Evolutionary conservation across 2,797 vertebrate species (phyloP).

Genomic region (Myotis planiceps): DNA sequence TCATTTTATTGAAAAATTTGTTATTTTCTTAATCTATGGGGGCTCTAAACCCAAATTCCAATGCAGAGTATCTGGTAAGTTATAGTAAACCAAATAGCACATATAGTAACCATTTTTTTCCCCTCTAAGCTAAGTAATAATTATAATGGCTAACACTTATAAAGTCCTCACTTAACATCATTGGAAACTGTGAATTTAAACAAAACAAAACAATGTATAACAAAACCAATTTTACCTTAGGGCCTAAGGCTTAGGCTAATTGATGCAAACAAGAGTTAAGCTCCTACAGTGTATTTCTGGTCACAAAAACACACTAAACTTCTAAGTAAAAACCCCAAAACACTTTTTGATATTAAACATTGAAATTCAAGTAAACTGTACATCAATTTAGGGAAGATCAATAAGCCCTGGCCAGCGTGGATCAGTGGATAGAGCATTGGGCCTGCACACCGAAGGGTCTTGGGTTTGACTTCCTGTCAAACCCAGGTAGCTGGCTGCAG

Average conservation of each 20-base stretch:
- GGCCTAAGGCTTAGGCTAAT: not conserved
- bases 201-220: not conserved
- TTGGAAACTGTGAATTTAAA: not conserved
- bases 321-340: not conserved
- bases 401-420: too few relatives aligned
- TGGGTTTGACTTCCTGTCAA: too few relatives aligned
- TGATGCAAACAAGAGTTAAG: not conserved
- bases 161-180: not conserved
- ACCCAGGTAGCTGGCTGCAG: too few relatives aligned
- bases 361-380: not conserved
- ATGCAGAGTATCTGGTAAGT: not conserved
- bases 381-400: not conserved
- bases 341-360: not conserved
- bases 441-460: too few relatives aligned
- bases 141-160: not conserved
- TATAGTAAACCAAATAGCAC: not conserved
- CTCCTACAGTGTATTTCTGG: not conserved
- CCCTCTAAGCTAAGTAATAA: not conserved
- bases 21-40: not conserved
- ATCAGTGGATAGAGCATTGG: too few relatives aligned
- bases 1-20: not conserved
- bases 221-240: not conserved
- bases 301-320: not conserved
- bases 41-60: not conserved
- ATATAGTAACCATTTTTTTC: not conserved